Base-by-base conservation (phyloP, 2,888 invertebrate species). In the Scrobipalpa atriplicella region DNA sequence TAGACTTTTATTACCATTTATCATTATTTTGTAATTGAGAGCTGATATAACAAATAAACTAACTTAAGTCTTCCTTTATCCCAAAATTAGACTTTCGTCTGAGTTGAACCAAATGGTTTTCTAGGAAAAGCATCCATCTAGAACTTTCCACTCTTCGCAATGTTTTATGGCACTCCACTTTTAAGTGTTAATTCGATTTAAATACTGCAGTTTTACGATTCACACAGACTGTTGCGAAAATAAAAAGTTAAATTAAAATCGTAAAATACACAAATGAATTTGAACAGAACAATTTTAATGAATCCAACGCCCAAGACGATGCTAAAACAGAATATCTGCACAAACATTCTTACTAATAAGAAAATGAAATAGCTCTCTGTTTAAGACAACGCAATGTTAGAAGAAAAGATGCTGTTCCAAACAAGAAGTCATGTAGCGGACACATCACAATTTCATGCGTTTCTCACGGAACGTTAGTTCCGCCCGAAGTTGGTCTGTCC, bases 151-250 rank as follows among this genome's bases (percentile, higher is more conserved):
- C n/a, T 58, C 58, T 64, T 18, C 64, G 69, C 71, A 71, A 71
- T 70, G 75, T 73, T 73, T 63, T 58, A 64, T 63, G 65, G 67
- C 72, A 70, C 78, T 83, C 83, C 71, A 74, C 76, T 71, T 70
- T 72, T 36, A 70, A 71, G 78, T 84, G 85, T 79, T 85, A 86
- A 87, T 84, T 84, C 73, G 81, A 86, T 86, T 85, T 82, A 80
- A 81, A 82, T 74, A 72, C 69, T 77, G 69, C 69, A 71, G 70
- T 72, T 72, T 72, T 69, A 66, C 38, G 43, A 64, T 39, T 21
- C 62, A 64, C 65, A 65, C 62, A 51, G 52, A 51, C 36, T 52
- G 29, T 19, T 58, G 9, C 29, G 38, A 58, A 21, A 6, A 21
- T 13, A 29, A 21, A 56, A 58, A 36, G 58, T 58, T 58, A 8